Percentiles rank a stretch among this genome's conserved stretches.
Evolutionary conservation across 2,888 invertebrate species (phyloP).

Genomic region (Thymelicus acteon): DNA sequence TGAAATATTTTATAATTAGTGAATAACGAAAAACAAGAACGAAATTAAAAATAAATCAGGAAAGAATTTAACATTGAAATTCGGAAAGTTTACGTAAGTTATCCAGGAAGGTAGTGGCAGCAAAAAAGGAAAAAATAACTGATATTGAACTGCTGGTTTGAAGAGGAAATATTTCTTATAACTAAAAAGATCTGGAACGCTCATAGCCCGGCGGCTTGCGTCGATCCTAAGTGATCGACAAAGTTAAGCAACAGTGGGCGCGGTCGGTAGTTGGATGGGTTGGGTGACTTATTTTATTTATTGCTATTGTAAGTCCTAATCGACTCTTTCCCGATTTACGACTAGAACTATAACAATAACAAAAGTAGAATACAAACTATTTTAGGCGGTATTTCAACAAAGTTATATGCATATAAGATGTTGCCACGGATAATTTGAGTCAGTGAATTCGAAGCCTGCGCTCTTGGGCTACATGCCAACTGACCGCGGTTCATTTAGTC

Average conservation of each 20-base stretch:
- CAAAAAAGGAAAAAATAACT: too few relatives aligned
- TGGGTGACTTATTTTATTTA: too few relatives aligned
- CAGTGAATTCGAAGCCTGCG: not conserved
- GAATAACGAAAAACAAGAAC: not conserved
- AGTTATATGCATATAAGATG: not conserved
- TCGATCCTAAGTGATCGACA: too few relatives aligned
- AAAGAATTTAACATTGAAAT: not conserved
- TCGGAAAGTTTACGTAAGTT: constrained; percentile 4
- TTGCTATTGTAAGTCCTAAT: too few relatives aligned
- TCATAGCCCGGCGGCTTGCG: too few relatives aligned
- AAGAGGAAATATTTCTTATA: too few relatives aligned
- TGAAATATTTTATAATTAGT: too few relatives aligned
- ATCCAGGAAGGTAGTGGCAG: not conserved
- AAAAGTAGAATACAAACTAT: not conserved
- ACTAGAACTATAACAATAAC: not conserved
- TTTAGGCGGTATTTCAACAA: not conserved
- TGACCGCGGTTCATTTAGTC: not conserved
- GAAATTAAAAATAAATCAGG: not conserved
- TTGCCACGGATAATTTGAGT: not conserved
- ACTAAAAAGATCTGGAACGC: too few relatives aligned
- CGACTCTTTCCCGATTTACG: too few relatives aligned
- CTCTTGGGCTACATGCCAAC: not conserved
- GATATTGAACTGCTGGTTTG: too few relatives aligned
- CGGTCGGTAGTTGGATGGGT: too few relatives aligned
- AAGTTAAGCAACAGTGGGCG: too few relatives aligned